Evolutionary conservation across 1,140 invertebrate genomes (phyloP).

Genomic region (Orius insidiosus): DNA sequence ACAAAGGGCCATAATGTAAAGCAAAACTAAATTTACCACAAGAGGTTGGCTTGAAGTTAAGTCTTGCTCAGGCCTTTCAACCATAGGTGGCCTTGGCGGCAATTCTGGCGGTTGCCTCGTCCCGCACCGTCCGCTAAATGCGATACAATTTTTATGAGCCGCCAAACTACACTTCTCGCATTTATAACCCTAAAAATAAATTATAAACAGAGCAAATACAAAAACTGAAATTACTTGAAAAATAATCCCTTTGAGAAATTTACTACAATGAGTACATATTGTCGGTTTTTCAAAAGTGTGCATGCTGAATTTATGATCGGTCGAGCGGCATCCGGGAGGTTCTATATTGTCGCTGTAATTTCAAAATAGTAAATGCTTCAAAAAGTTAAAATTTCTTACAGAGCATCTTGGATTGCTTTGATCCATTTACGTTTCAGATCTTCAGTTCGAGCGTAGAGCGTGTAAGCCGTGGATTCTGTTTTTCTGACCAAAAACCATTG

Average conservation of each 20-base stretch:
- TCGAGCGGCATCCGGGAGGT: slow-evolving; percentile 54
- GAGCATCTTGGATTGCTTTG: slow-evolving; percentile 74
- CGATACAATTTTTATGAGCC: slow-evolving; percentile 62
- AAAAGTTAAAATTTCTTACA: slow-evolving; percentile 41
- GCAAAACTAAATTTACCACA: slow-evolving; percentile 7
- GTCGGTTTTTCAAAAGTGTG: slow-evolving; percentile 69
- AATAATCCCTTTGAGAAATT: slow-evolving; percentile 79
- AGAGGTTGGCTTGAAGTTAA: slow-evolving; percentile 7
- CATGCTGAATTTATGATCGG: slow-evolving; percentile 74
- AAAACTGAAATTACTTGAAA: slow-evolving; percentile 38
- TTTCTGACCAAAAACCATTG: slow-evolving; percentile 71
- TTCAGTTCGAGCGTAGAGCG: slow-evolving; percentile 75
- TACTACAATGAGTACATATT: slow-evolving; percentile 65
- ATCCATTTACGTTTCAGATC: slow-evolving; percentile 81
- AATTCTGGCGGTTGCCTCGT: slow-evolving; percentile 35
- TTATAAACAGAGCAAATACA: no score
- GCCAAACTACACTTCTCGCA: slow-evolving; percentile 53
- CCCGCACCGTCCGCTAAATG: slow-evolving; percentile 49
- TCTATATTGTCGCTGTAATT: slow-evolving; percentile 64
- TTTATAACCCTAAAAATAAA: slow-evolving; percentile 44
- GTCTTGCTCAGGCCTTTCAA: slow-evolving; percentile 3
- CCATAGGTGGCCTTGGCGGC: slow-evolving; percentile 31
- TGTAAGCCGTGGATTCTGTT: slow-evolving; percentile 66
- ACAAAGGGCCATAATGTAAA: no score
- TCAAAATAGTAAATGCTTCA: background rate